Percentiles rank a stretch among this genome's conserved stretches.
Evolutionary conservation across 35 echinoderm and acorn worm genomes (phyloP).

Genomic region (Hemicentrotus pulcherrimus): DNA sequence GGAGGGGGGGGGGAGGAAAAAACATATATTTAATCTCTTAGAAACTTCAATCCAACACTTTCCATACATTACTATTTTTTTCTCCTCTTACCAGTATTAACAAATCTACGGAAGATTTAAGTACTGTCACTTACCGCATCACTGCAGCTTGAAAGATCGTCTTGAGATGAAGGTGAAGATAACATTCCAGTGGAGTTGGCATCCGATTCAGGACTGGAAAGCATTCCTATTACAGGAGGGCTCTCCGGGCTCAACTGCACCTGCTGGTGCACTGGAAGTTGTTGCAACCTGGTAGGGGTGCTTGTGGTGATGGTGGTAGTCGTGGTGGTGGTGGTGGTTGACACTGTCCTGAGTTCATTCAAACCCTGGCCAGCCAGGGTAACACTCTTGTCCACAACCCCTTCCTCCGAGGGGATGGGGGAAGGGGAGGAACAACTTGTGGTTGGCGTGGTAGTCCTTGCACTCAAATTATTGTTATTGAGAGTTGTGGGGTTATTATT

Average conservation of each 20-base stretch:
- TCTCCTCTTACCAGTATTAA: neutral
- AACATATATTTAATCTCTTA: neutral
- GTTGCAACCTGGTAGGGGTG: neutral
- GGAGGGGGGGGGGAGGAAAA: too few relatives aligned
- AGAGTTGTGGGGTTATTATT: neutral
- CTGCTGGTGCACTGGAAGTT: neutral
- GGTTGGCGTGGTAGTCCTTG: constrained; percentile 28
- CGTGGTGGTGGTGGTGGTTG: neutral
- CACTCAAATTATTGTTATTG: constrained; percentile 42
- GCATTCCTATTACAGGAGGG: neutral
- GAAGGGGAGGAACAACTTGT: neutral
- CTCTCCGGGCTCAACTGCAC: neutral
- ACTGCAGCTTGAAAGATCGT: constrained; percentile 82
- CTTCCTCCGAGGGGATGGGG: neutral
- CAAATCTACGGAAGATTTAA: neutral
- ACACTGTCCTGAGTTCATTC: constrained; percentile 26
- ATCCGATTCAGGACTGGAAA: constrained; percentile 46
- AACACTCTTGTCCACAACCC: neutral
- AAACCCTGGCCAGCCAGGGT: constrained; percentile 41
- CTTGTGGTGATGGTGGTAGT: neutral
- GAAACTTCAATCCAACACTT: too few relatives aligned
- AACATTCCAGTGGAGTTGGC: constrained; percentile 47
- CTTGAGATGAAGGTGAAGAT: constrained; percentile 77
- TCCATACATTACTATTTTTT: neutral
- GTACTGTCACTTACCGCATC: constrained; percentile 74